phyloP scores from a whole-genome alignment of 2,797 vertebrate species.

The Gambelia wislizenii region DNA sequence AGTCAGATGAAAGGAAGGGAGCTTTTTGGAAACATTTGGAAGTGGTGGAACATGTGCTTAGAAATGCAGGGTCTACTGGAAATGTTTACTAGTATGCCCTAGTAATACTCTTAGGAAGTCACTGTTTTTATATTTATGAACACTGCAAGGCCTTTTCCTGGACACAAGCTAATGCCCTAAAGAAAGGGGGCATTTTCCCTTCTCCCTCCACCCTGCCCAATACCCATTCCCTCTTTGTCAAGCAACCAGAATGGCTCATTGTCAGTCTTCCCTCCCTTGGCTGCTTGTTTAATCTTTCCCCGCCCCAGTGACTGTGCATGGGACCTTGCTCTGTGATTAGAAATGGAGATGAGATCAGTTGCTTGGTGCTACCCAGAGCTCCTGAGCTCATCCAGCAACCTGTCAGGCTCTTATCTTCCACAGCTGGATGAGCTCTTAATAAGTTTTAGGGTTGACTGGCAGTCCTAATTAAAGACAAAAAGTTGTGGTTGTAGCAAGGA shows the following conservation, averaged over 20 bases:
- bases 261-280: background rate
- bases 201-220: no score
- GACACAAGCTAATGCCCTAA: background rate
- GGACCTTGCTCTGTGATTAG: background rate
- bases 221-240: background rate
- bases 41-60: background rate
- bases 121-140: background rate
- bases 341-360: constrained; percentile 4
- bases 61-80: background rate
- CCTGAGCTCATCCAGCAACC: background rate
- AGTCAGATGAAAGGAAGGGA: background rate
- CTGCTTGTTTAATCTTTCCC: background rate
- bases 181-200: background rate
- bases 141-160: background rate
- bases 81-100: background rate
- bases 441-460: background rate
- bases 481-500: background rate
- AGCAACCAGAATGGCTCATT: no score
- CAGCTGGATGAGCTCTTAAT: constrained; percentile 22
- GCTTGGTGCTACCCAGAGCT: background rate
- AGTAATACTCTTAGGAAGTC: background rate
- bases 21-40: background rate
- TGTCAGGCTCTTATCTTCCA: background rate
- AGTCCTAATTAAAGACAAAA: constrained; percentile 13
- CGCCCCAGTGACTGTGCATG: background rate